phyloP scores from a whole-genome alignment of 2,797 vertebrate species.

The Acanthiza pusilla region DNA sequence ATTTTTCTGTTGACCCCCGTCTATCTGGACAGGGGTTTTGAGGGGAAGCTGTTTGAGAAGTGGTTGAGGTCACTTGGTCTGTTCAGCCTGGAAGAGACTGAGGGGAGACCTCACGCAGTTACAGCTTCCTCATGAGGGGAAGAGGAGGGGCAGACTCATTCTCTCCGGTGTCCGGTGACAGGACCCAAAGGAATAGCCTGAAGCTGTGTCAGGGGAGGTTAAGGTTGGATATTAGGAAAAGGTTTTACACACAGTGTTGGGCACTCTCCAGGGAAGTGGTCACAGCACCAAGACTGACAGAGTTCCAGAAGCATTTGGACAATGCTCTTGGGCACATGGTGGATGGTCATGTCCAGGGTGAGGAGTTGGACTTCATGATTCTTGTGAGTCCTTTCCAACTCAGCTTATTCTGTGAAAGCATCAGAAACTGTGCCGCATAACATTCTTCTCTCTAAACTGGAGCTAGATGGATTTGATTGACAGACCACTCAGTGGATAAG shows the following conservation, averaged over 20 bases:
- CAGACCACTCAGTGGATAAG: not conserved
- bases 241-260: not conserved
- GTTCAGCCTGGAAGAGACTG: not conserved
- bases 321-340: too few relatives aligned
- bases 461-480: not conserved
- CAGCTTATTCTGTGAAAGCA: not conserved
- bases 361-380: not conserved
- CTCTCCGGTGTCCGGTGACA: not conserved
- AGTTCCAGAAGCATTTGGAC: not conserved
- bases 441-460: too few relatives aligned
- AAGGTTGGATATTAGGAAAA: not conserved
- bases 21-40: not conserved
- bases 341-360: not conserved
- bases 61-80: not conserved
- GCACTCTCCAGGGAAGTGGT: not conserved
- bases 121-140: not conserved
- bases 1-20: not conserved
- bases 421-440: not conserved
- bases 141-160: fast-evolving
- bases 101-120: not conserved
- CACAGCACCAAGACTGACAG: not conserved
- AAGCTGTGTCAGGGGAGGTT: not conserved
- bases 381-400: not conserved
- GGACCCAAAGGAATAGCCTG: not conserved
- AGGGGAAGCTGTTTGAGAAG: not conserved